Base-by-base conservation (phyloP, 2,113 vertebrate species). In the Pachycephala philippinensis region DNA sequence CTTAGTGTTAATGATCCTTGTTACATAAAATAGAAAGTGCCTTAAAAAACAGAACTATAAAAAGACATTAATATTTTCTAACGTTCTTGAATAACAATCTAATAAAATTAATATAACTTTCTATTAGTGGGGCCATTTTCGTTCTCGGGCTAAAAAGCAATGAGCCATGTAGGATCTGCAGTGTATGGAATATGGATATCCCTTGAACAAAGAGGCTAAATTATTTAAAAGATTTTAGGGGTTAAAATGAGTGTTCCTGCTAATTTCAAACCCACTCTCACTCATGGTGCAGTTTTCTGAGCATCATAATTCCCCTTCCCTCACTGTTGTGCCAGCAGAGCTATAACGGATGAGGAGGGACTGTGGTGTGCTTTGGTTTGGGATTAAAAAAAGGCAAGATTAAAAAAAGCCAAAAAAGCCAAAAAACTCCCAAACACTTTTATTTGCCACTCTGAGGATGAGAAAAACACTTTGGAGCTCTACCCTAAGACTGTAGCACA, bases 81-180 rank as follows among this genome's bases (percentile, higher is more conserved):
- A 91, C 79, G 17, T 45, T 89, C 57, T 82, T 95, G 52, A 95
- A 71, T 87, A 97, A 85, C 42, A 87, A 70, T 91, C 39, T 80
- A 87, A 94, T 91, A 93, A 87, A 96, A 74, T 69, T 85, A 87
- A 87, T 93, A 69, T 61, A 79, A 78, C 39, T 85, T 95, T 90
- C 40, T 77, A 76, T 45, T 89, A 76, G 79, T 47, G 16, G 31
- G 22, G 3, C 16, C 23, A 71, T 91, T 87, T 93, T 93, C 15
- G 40, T 89, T 84, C n/a, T 57, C 57, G 2, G 45, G 8, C 42
- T 96, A 72, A 91, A 95, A 96, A 83, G 39, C 63, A 94, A 77
- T 63, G 70, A 83, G 16, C 54, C 82, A 33, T 61, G 23, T 61
- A 71, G 66, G 33, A 72, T 49, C 74, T 90, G 19, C n/a, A 93